Conservation (phyloP, 2,888 invertebrate species). For the Calephelis perditalis region DNA sequence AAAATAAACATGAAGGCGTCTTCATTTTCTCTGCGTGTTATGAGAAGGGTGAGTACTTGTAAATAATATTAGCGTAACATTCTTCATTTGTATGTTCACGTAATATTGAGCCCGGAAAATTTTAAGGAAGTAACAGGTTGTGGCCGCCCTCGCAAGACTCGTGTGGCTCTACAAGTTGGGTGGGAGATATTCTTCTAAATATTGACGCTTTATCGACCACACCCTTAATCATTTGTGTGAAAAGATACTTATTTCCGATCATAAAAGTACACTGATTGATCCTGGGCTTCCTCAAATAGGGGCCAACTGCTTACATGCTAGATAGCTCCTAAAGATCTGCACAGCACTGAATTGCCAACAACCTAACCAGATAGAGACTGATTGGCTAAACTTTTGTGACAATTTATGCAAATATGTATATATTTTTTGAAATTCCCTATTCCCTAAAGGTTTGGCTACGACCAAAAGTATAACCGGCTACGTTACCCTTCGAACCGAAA, state of each 20-base stretch:
- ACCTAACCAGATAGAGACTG: no score
- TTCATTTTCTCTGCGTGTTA: slow-evolving; percentile 86
- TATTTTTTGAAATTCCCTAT: no score
- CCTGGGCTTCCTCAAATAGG: no score
- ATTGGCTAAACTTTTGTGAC: no score
- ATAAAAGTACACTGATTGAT: not conserved
- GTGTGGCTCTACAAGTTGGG: slow-evolving; percentile 56
- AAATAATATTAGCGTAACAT: slow-evolving; percentile 21
- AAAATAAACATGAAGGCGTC: slow-evolving; percentile 84
- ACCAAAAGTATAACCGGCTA: no score
- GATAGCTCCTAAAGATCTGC: no score
- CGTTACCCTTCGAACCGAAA: no score
- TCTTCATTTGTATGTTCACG: slow-evolving; percentile 23
- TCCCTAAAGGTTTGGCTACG: no score
- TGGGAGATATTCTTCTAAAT: slow-evolving; percentile 31
- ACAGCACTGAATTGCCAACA: no score
- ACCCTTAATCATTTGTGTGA: slow-evolving; percentile 39
- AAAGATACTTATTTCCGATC: not conserved
- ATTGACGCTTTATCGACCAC: slow-evolving; percentile 48
- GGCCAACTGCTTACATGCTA: no score
- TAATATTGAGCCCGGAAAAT: slow-evolving; percentile 19
- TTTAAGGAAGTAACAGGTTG: slow-evolving; percentile 36
- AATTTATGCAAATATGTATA: no score
- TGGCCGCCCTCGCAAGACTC: slow-evolving; percentile 34
- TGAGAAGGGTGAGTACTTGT: slow-evolving; percentile 83